These are phyloP conservation scores for Intellagama lesueurii DNA, from an alignment of 2,797 vertebrate species.

Conservation along the genomic window DNA sequence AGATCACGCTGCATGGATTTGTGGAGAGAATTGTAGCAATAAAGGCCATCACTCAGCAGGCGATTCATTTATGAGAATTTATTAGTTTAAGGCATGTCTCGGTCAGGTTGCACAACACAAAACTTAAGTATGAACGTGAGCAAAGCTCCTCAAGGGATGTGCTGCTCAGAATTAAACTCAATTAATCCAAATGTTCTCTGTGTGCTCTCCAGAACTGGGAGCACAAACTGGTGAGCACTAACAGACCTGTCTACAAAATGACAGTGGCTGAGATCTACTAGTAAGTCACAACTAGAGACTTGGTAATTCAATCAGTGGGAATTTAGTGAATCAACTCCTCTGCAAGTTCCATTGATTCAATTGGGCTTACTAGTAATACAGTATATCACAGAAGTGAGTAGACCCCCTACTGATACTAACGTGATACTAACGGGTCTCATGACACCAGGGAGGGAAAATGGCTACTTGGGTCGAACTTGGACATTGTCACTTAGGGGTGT, in stretches of 20 bases:
- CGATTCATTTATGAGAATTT: not conserved
- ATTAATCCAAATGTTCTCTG: conserved; percentile 10
- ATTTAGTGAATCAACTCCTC: too few relatives aligned
- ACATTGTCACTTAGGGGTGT: too few relatives aligned
- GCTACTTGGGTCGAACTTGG: too few relatives aligned
- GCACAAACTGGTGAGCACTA: not conserved
- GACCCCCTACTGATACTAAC: too few relatives aligned
- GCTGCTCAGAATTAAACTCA: rapidly evolving
- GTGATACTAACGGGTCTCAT: too few relatives aligned
- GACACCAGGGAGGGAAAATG: too few relatives aligned
- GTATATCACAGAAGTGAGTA: too few relatives aligned
- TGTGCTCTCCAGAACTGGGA: not conserved
- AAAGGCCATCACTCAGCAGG: conserved; percentile 19
- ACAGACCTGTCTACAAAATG: not conserved
- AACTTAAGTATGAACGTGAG: conserved; percentile 18
- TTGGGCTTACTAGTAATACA: too few relatives aligned
- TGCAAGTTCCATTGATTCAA: too few relatives aligned
- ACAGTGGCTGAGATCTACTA: not conserved
- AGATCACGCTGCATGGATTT: conserved; percentile 40
- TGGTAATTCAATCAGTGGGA: too few relatives aligned
- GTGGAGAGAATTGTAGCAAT: conserved; percentile 43
- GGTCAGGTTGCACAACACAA: not conserved
- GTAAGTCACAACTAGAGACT: too few relatives aligned
- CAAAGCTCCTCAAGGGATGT: conserved; percentile 34
- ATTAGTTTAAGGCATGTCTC: conserved; percentile 24